phyloP scores from a whole-genome alignment of 2,888 invertebrate genomes.

The Pegoplata infirma region DNA sequence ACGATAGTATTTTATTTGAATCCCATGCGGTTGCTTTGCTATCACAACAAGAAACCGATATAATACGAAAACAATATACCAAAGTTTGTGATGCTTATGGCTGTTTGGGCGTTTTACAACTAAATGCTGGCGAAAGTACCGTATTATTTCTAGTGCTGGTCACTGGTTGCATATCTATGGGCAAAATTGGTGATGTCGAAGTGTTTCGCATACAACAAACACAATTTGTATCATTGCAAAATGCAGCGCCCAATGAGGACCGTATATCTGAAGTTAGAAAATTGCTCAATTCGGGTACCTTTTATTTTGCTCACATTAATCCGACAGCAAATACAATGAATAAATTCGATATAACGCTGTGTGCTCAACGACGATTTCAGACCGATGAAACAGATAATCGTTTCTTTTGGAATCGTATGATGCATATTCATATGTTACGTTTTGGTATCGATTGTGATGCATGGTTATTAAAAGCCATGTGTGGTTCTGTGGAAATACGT shows the following conservation, averaged over 20 bases:
- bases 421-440: slow-evolving; percentile 94
- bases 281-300: slow-evolving; percentile 97
- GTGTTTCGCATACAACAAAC: slow-evolving; percentile 96
- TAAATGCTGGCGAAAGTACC: slow-evolving; percentile 90
- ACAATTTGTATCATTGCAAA: slow-evolving; percentile 91
- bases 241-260: slow-evolving; percentile 82
- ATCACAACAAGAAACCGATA: slow-evolving; percentile 89
- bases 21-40: slow-evolving; percentile 90
- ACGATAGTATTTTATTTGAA: slow-evolving; percentile 93
- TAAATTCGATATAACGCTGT: slow-evolving; percentile 94
- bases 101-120: slow-evolving; percentile 94
- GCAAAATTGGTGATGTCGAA: slow-evolving; percentile 96
- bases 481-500: slow-evolving; percentile 97
- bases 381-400: slow-evolving; percentile 92
- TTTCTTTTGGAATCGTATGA: slow-evolving; percentile 99
- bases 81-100: slow-evolving; percentile 97
- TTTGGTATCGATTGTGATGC: slow-evolving; percentile 93
- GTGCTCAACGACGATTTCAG: slow-evolving; percentile 92
- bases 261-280: slow-evolving; percentile 86
- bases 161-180: slow-evolving; percentile 97
- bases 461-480: slow-evolving; percentile 97
- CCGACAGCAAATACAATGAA: slow-evolving; percentile 69
- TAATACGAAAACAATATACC: slow-evolving; percentile 91
- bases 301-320: slow-evolving; percentile 89
- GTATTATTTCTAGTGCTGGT: slow-evolving; percentile 94